Percentiles rank a stretch among this genome's conserved stretches.
Conservation (phyloP, 2,113 vertebrate genomes). For the Proteles cristata region DNA sequence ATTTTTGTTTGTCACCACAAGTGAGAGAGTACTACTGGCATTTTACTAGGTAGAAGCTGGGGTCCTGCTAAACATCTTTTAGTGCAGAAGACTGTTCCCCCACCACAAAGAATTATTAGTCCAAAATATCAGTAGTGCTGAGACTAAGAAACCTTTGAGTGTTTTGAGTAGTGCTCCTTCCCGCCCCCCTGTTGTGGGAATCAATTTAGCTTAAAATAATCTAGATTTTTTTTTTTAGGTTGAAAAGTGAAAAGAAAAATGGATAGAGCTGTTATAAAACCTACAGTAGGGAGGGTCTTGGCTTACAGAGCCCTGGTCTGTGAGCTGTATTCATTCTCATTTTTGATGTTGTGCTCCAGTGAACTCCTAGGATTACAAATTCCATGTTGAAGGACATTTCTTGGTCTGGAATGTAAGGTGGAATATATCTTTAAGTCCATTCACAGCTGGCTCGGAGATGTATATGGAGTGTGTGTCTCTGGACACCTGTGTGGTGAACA, state of each 20-base stretch:
- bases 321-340: background rate
- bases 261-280: background rate
- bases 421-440: background rate
- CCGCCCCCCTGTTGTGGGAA: background rate
- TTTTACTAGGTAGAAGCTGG: background rate
- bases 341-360: background rate
- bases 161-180: background rate
- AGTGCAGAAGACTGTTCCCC: background rate
- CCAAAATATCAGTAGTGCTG: background rate
- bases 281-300: background rate
- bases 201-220: slow-evolving; percentile 28
- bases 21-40: background rate
- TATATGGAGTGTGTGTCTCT: background rate
- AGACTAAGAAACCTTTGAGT: background rate
- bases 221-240: background rate
- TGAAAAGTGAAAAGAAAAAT: background rate
- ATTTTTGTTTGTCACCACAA: background rate
- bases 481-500: background rate
- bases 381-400: background rate
- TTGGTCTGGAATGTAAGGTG: background rate
- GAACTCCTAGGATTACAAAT: background rate
- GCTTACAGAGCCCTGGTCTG: background rate
- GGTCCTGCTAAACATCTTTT: background rate
- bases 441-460: background rate
- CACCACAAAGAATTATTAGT: background rate